Conservation (phyloP, 2,888 invertebrate species). For the Drosophila meridionalis region DNA sequence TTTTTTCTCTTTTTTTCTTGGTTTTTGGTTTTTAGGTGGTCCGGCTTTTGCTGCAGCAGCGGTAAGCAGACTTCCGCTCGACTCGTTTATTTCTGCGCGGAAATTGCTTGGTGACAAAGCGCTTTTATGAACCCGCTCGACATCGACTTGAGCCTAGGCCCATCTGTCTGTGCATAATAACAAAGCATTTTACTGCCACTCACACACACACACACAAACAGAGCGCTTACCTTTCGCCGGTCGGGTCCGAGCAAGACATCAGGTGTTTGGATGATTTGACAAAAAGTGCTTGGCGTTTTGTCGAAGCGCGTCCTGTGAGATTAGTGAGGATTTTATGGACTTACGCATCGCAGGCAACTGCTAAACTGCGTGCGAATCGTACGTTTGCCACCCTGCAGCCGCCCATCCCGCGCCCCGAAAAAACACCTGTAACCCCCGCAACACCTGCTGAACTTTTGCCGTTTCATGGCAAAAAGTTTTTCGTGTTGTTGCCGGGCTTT, state of each 20-base stretch:
- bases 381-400: constrained; percentile 13
- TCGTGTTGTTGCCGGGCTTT: constrained; percentile 39
- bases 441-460: constrained; percentile 74
- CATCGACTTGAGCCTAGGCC: constrained; percentile 41
- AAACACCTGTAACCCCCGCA: constrained; percentile 8
- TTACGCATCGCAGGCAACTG: constrained; percentile 61
- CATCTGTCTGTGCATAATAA: constrained; percentile 61
- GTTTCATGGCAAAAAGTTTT: constrained; percentile 71
- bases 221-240: constrained; percentile 2
- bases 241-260: constrained; percentile 73
- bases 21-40: background rate
- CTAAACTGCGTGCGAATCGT: constrained; percentile 70
- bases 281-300: constrained; percentile 79
- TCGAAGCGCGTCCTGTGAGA: constrained; percentile 69
- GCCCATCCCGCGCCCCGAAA: background rate
- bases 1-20: constrained; percentile 11
- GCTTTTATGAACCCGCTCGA: constrained; percentile 70
- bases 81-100: constrained; percentile 68
- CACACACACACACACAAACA: constrained; percentile 9
- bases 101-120: constrained; percentile 75
- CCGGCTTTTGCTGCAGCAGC: constrained; percentile 11
- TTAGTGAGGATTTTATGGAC: constrained; percentile 80
- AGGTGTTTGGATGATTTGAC: constrained; percentile 82
- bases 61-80: constrained; percentile 1
- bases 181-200: constrained; percentile 47